Conservation (phyloP, 2,888 invertebrate genomes). For the Drosophila cognata region DNA sequence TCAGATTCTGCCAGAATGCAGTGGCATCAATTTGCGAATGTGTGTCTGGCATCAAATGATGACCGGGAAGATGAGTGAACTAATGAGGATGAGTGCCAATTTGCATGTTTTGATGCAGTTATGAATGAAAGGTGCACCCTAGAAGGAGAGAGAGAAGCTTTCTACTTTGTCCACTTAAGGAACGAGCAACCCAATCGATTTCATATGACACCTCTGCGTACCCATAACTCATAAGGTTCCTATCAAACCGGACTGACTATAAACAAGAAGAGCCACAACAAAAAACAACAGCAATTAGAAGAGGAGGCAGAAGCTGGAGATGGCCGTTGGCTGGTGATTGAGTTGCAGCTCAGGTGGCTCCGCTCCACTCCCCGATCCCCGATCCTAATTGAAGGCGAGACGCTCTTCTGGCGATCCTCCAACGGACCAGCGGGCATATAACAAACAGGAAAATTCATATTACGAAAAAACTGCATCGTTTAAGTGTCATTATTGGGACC, state of each 20-base stretch:
- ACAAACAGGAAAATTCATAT: constrained; percentile 78
- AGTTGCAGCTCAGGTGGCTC: constrained; percentile 75
- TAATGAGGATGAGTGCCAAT: constrained; percentile 54
- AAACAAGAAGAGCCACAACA: constrained; percentile 19
- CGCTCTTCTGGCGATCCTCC: constrained; percentile 45
- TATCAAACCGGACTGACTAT: constrained; percentile 35
- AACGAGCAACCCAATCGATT: constrained; percentile 29
- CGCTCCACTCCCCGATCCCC: constrained; percentile 28
- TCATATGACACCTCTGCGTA: constrained; percentile 53
- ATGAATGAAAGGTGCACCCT: constrained; percentile 28
- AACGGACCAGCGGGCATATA: constrained; percentile 26
- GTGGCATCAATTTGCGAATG: constrained; percentile 48
- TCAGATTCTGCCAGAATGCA: constrained; percentile 30
- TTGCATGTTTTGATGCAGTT: constrained; percentile 47
- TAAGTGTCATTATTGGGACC: constrained; percentile 80
- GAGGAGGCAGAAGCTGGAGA: constrained; percentile 61
- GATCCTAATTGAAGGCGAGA: constrained; percentile 68
- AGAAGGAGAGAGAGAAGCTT: constrained; percentile 54
- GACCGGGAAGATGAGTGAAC: constrained; percentile 12
- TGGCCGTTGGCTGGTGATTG: constrained; percentile 66
- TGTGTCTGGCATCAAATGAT: constrained; percentile 49
- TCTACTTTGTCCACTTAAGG: constrained; percentile 49
- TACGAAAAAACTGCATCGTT: constrained; percentile 79
- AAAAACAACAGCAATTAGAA: constrained; percentile 72
- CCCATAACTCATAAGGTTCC: constrained; percentile 59